Base-by-base conservation (phyloP, 2,888 invertebrate genomes). In the Hydraecia micacea region DNA sequence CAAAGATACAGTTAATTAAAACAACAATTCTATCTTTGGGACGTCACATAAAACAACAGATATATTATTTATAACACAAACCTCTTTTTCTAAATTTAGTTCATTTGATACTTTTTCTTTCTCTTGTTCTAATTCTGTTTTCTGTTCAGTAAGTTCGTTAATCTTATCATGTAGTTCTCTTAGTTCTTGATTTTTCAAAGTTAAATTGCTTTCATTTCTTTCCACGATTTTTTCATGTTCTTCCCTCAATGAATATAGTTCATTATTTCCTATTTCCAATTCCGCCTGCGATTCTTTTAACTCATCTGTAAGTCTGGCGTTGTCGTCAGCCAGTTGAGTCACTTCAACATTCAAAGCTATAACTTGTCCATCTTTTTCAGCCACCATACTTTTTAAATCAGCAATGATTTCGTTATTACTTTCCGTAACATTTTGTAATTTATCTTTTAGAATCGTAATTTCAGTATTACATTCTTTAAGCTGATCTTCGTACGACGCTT, bases 401-500 rank as follows among this genome's bases (percentile, higher is more conserved):
- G 84, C 87, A n/a, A 95, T 93, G 1, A 94, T 91, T 89, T 94
- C 94, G 80, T 95, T 93, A 87, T 94, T 95, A 73, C 90, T 91
- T 28, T 92, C 92, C 11, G 91, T 90, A 2, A 94, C 88, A 90
- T 95, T 94, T 89, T 96, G 95, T 71, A 97, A 82, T 76, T 94
- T 94, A 81, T 97, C 95, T 84, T 96, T 93, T 71, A 96, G 90
- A 84, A 91, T 91, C 18, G 86, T 88, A 32, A 95, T 90, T 89
- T 97, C 95, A 75, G 92, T 89, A 77, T 93, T 93, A 72, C 94
- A 93, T 81, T 97, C 95, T 85, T 96, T 96, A 82, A 94, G 93
- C 80, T 91, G 92, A 63, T 94, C 93, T 90, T 97, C 97, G 79
- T 97, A 93, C 77, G 97, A 95, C 55, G 93, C 91, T 76, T 97